Evolutionary conservation across 2,113 vertebrate species (phyloP).

Genomic region (Lepidothrix coronata): DNA sequence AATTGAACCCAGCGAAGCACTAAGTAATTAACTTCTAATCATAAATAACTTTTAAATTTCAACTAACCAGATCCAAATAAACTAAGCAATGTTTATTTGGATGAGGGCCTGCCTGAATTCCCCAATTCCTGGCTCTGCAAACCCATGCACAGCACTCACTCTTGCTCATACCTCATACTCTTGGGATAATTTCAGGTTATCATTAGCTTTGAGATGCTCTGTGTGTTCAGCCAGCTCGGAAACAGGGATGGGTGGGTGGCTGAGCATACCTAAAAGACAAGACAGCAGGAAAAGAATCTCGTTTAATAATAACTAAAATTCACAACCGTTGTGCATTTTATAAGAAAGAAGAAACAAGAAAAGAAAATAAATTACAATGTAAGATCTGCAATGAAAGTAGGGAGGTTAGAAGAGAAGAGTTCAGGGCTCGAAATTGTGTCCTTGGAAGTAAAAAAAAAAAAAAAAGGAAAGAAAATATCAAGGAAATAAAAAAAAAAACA

Average conservation of each 20-base stretch:
- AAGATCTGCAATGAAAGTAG: conserved; percentile 73
- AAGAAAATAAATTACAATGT: conserved; percentile 66
- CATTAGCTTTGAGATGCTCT: conserved; percentile 94
- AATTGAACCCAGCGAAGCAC: background rate
- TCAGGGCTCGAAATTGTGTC: conserved; percentile 77
- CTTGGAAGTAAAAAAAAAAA: conserved; percentile 51
- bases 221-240: conserved; percentile 94
- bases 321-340: background rate
- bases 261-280: conserved; percentile 90
- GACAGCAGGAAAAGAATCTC: conserved; percentile 26
- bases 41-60: background rate
- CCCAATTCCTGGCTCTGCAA: background rate
- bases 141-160: background rate
- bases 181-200: conserved; percentile 97
- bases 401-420: conserved; percentile 70
- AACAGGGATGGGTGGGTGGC: conserved; percentile 94
- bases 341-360: conserved; percentile 41
- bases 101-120: background rate
- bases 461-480: background rate
- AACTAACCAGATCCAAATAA: background rate
- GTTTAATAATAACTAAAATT: conserved; percentile 32
- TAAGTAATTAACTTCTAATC: background rate
- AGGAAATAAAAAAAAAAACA: background rate
- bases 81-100: background rate
- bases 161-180: conserved; percentile 90